Conservation (phyloP, 30 jellyfish, hydroid and myxozoan genomes). For the Pelagia noctiluca region DNA sequence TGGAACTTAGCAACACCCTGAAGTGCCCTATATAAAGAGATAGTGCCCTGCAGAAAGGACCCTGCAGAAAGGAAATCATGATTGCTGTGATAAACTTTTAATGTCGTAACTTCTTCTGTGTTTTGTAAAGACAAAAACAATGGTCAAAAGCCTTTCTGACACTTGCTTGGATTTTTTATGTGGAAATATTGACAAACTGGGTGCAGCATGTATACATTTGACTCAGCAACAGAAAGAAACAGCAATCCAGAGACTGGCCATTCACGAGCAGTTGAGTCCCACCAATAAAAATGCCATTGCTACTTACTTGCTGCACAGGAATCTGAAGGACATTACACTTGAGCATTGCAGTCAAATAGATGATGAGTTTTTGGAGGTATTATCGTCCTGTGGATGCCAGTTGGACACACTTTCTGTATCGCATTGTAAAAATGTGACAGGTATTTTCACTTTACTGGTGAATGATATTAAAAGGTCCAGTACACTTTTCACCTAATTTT, state of each 20-base stretch:
- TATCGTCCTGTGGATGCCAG: slow-evolving; percentile 31
- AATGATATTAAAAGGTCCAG: too few relatives aligned
- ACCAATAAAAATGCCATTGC: neutral
- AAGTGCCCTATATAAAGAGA: too few relatives aligned
- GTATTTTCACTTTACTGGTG: too few relatives aligned
- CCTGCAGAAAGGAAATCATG: too few relatives aligned
- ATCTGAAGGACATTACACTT: slow-evolving; percentile 27
- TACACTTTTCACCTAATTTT: too few relatives aligned
- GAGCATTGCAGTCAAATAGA: slow-evolving; percentile 55
- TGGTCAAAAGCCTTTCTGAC: slow-evolving; percentile 67
- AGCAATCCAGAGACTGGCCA: slow-evolving; percentile 46
- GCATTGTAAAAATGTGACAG: slow-evolving; percentile 48
- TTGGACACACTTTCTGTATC: slow-evolving; percentile 19
- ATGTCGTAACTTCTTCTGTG: too few relatives aligned
- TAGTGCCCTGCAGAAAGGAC: too few relatives aligned
- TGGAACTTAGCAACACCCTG: too few relatives aligned
- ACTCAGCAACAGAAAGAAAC: slow-evolving; percentile 68
- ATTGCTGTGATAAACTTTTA: too few relatives aligned
- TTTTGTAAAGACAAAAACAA: too few relatives aligned
- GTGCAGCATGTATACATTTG: neutral
- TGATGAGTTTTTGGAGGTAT: slow-evolving; percentile 22
- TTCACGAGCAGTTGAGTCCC: slow-evolving; percentile 25
- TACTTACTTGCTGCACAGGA: slow-evolving; percentile 18
- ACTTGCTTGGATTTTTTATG: slow-evolving; percentile 42
- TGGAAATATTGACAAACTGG: slow-evolving; percentile 23